Conservation (phyloP, 1,140 invertebrate species). For the Cotesia vestalis region DNA sequence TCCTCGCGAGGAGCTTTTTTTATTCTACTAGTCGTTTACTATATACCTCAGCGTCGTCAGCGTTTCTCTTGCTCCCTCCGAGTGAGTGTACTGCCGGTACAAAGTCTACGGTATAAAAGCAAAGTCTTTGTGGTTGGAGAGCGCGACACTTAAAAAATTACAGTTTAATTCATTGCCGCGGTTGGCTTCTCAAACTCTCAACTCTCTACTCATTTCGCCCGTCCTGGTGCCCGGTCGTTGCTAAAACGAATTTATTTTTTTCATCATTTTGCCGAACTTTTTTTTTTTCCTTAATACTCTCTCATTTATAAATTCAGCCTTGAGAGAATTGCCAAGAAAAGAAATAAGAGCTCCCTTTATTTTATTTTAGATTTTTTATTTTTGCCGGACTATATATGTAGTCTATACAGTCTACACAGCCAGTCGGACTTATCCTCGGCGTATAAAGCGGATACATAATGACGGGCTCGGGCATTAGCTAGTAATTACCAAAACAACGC, state of each 20-base stretch:
- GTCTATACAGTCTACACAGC: no score
- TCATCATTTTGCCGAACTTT: no score
- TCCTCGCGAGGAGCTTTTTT: slow-evolving; percentile 26
- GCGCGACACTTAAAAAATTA: slow-evolving; percentile 28
- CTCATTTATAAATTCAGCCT: background rate
- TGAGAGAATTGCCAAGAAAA: background rate
- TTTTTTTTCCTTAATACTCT: no score
- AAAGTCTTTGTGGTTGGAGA: no score
- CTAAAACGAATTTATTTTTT: slow-evolving; percentile 4
- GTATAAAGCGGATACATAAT: slow-evolving; percentile 32
- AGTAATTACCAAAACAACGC: slow-evolving; percentile 57
- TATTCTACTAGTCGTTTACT: no score
- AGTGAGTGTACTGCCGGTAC: background rate
- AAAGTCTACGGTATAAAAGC: slow-evolving; percentile 1
- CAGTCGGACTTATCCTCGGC: no score
- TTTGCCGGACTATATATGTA: no score
- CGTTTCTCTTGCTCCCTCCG: slow-evolving; percentile 9
- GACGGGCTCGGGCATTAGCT: slow-evolving; percentile 42
- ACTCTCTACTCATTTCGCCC: no score
- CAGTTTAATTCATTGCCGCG: slow-evolving; percentile 28
- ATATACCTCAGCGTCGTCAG: slow-evolving; percentile 6
- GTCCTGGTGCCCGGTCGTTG: background rate
- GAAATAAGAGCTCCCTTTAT: background rate
- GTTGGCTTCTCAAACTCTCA: background rate
- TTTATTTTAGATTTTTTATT: background rate